Percentiles rank a stretch among this genome's conserved stretches.
Conservation (phyloP, 2,113 vertebrate species). For the Aspidoscelis tigris region DNA sequence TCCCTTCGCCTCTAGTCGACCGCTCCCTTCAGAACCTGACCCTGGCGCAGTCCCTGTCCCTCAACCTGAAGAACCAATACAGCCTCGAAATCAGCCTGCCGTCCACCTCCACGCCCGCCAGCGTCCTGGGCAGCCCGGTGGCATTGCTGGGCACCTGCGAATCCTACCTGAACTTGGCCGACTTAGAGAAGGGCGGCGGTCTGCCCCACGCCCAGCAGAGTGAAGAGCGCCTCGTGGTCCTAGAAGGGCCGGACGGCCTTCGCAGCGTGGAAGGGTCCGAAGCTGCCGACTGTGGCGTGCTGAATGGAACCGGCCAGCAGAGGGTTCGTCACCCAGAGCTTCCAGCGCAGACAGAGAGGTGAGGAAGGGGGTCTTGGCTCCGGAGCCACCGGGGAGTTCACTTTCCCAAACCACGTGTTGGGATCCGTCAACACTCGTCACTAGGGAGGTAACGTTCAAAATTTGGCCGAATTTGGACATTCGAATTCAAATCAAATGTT, state of each 20-base stretch:
- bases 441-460: too few relatives aligned
- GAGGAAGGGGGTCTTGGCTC: slow-evolving; percentile 31
- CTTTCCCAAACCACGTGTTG: too few relatives aligned
- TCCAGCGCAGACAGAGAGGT: slow-evolving; percentile 78
- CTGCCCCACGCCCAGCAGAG: slow-evolving; percentile 12
- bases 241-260: slow-evolving; percentile 58
- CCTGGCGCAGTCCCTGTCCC: slow-evolving; percentile 75
- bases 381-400: too few relatives aligned
- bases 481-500: too few relatives aligned
- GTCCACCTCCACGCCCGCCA: slow-evolving; percentile 80
- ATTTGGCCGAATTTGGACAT: too few relatives aligned
- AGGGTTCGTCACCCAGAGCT: slow-evolving; percentile 44
- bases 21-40: slow-evolving; percentile 71
- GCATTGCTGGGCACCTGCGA: slow-evolving; percentile 77
- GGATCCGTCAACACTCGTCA: too few relatives aligned
- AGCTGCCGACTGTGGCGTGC: slow-evolving; percentile 8
- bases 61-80: slow-evolving; percentile 86
- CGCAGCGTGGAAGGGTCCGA: slow-evolving; percentile 69
- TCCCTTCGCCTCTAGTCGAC: slow-evolving; percentile 60
- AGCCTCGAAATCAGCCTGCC: slow-evolving; percentile 76
- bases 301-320: slow-evolving; percentile 58
- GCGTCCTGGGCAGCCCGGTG: slow-evolving; percentile 62
- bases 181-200: slow-evolving; percentile 68
- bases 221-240: slow-evolving; percentile 18
- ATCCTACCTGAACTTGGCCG: slow-evolving; percentile 80